A percentile compares a stretch with the other conserved stretches of the same genome.
Conservation (phyloP, 2,888 invertebrate genomes). For the Pandemis heparana region DNA sequence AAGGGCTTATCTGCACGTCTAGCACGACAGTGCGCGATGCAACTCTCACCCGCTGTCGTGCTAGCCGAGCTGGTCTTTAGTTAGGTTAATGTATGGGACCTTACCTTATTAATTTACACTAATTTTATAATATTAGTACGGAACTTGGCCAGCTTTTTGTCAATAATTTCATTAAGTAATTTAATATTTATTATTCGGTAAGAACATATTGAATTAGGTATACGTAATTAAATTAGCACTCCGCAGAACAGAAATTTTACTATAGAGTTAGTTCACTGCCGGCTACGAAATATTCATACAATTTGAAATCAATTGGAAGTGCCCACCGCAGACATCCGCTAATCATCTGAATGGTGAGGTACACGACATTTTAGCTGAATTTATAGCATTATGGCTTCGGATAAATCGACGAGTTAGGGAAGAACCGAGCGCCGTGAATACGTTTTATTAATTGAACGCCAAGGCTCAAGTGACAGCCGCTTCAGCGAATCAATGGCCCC, state of each 20-base stretch:
- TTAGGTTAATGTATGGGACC: too few relatives aligned
- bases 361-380: slow-evolving; percentile 46
- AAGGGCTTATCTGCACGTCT: too few relatives aligned
- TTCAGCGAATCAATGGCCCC: slow-evolving; percentile 34
- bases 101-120: too few relatives aligned
- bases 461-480: slow-evolving; percentile 39
- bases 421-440: slow-evolving; percentile 35
- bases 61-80: too few relatives aligned
- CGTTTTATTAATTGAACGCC: slow-evolving; percentile 41
- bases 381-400: slow-evolving; percentile 43
- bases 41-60: too few relatives aligned
- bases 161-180: too few relatives aligned
- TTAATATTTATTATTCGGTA: too few relatives aligned
- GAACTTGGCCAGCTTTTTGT: too few relatives aligned
- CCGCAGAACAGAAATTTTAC: background rate
- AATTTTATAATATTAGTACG: too few relatives aligned
- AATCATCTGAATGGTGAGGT: slow-evolving; percentile 45
- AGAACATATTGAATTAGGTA: too few relatives aligned
- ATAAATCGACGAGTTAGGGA: slow-evolving; percentile 44
- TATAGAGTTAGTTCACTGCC: background rate
- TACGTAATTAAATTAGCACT: background rate
- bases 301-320: slow-evolving; percentile 36
- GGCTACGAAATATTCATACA: slow-evolving; percentile 22
- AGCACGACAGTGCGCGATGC: too few relatives aligned
- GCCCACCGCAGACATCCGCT: slow-evolving; percentile 48